Conservation (phyloP, 1,140 invertebrate species). For the Danaus plexippus region DNA sequence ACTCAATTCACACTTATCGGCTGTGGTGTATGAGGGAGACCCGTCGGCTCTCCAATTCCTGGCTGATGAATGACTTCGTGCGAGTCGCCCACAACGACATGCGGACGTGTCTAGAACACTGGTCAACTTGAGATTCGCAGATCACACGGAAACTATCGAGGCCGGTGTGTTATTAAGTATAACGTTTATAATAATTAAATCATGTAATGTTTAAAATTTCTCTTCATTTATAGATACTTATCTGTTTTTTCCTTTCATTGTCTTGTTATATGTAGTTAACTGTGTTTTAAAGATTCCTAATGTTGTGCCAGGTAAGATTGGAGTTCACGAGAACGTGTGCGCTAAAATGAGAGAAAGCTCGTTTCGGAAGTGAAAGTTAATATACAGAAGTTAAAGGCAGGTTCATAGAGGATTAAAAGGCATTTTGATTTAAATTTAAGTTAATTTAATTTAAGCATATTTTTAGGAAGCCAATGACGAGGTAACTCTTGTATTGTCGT, state of each 20-base stretch:
- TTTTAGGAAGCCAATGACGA: slow-evolving; percentile 77
- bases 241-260: too few species aligned
- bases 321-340: slow-evolving; percentile 72
- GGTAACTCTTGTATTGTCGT: slow-evolving; percentile 78
- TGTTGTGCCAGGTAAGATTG: slow-evolving; percentile 54
- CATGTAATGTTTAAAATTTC: too few species aligned
- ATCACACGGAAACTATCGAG: slow-evolving; percentile 72
- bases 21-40: slow-evolving; percentile 81
- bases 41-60: slow-evolving; percentile 78
- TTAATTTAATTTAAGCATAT: slow-evolving; percentile 2
- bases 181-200: background rate
- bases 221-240: too few species aligned
- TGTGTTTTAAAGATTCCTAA: too few species aligned
- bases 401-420: background rate
- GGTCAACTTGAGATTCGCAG: slow-evolving; percentile 75
- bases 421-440: background rate
- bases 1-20: slow-evolving; percentile 82
- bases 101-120: slow-evolving; percentile 76
- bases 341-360: slow-evolving; percentile 84
- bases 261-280: too few species aligned
- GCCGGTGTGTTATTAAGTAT: slow-evolving; percentile 41
- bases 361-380: slow-evolving; percentile 83
- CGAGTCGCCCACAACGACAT: slow-evolving; percentile 76
- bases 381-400: slow-evolving; percentile 79
- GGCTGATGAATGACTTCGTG: slow-evolving; percentile 81